Conservation (phyloP, 2,888 invertebrate species). For the Zaprionus obscuricornis region DNA sequence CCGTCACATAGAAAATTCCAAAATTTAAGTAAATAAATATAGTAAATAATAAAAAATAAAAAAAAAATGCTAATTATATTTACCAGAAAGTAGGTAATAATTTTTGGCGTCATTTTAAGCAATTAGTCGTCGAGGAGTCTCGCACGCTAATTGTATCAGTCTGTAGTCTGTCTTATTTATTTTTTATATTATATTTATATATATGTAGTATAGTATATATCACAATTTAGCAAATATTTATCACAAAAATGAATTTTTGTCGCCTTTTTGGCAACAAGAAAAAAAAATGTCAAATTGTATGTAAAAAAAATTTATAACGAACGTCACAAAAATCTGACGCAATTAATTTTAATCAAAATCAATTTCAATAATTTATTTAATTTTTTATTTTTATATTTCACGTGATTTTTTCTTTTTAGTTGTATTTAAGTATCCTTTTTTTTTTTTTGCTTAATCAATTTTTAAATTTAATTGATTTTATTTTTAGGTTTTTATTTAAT, state of each 20-base stretch:
- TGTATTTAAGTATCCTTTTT: too few species aligned
- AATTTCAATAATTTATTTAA: slow-evolving; percentile 48
- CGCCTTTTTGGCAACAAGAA: slow-evolving; percentile 13
- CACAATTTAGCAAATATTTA: slow-evolving; percentile 52
- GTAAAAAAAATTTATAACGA: not conserved
- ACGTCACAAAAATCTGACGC: slow-evolving; percentile 37
- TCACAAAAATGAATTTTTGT: slow-evolving; percentile 43
- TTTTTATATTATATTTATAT: too few species aligned
- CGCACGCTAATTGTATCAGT: slow-evolving; percentile 49
- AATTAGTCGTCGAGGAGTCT: not conserved
- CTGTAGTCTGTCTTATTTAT: too few species aligned
- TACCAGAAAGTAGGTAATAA: slow-evolving; percentile 81
- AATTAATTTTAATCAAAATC: slow-evolving; percentile 57
- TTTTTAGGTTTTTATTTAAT: slow-evolving; percentile 20
- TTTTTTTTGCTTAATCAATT: slow-evolving; percentile 46
- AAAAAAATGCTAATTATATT: slow-evolving; percentile 29
- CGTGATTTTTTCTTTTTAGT: slow-evolving; percentile 7
- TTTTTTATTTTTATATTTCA: slow-evolving; percentile 13
- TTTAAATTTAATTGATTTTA: slow-evolving; percentile 30
- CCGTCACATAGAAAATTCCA: too few species aligned
- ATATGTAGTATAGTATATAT: slow-evolving; percentile 38
- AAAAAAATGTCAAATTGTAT: slow-evolving; percentile 17
- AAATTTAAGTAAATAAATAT: too few species aligned
- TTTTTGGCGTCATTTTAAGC: slow-evolving; percentile 76
- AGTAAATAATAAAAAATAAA: too few species aligned